Conservation (phyloP, 2,888 invertebrate species). For the Tiliacea aurago region DNA sequence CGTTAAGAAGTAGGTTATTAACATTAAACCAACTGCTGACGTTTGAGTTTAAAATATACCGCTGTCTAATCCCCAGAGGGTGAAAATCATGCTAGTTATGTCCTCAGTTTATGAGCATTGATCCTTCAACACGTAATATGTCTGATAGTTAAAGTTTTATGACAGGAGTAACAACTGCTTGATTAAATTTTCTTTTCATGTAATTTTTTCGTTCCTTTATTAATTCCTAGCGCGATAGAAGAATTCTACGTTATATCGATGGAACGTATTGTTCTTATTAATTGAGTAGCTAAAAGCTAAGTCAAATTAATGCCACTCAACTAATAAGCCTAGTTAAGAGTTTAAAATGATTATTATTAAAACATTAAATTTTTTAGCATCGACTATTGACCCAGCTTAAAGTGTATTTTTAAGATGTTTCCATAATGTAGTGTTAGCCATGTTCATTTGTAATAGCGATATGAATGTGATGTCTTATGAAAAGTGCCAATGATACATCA, state of each 20-base stretch:
- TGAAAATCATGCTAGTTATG: conserved; percentile 18
- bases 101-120: conserved; percentile 43
- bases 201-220: conserved; percentile 13
- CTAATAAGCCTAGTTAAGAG: background rate
- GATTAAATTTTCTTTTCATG: conserved; percentile 47
- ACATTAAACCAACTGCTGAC: too few species aligned
- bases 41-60: background rate
- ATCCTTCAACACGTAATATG: conserved; percentile 35
- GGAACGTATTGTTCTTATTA: background rate
- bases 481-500: background rate
- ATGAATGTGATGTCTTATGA: background rate
- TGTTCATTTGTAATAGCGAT: background rate
- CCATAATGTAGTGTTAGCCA: background rate
- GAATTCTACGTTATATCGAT: background rate
- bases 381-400: background rate
- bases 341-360: background rate
- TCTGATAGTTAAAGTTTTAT: conserved; percentile 52
- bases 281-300: background rate
- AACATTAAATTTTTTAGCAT: too few species aligned
- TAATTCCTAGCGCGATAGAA: background rate
- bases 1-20: too few species aligned
- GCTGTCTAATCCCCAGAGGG: background rate
- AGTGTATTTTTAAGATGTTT: background rate
- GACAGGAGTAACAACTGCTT: conserved; percentile 24
- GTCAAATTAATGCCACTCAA: background rate